phyloP scores from a whole-genome alignment of 2,888 invertebrate species.

The Xylota sylvarum region DNA sequence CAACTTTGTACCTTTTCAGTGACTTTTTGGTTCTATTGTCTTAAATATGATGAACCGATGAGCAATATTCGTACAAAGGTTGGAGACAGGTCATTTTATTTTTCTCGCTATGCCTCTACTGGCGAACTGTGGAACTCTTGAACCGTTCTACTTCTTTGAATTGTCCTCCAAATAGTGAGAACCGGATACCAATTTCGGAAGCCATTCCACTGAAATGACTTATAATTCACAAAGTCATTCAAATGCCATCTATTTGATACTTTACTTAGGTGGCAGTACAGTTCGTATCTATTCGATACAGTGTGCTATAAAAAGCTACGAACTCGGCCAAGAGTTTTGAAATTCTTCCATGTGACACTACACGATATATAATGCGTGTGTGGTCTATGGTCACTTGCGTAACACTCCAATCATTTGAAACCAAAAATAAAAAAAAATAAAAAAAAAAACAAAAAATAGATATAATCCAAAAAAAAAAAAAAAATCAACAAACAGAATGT shows the following conservation, averaged over 20 bases:
- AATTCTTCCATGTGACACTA: background rate
- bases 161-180: no score
- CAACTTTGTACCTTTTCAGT: no score
- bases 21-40: no score
- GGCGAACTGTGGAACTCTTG: no score
- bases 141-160: no score
- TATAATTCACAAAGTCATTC: background rate
- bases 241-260: background rate
- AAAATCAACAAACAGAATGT: conserved; percentile 45
- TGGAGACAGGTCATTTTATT: no score
- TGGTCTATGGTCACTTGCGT: conserved; percentile 24
- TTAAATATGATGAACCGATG: no score
- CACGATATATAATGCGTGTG: background rate
- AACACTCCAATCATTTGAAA: conserved; percentile 9
- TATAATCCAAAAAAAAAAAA: conserved; percentile 13
- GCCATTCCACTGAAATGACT: no score
- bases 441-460: conserved; percentile 16
- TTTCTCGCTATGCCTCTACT: no score
- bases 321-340: background rate
- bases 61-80: no score
- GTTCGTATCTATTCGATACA: background rate
- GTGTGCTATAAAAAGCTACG: background rate
- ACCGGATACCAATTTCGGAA: no score
- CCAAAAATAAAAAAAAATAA: conserved; percentile 19
- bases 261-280: no score